Percentiles rank a stretch among this genome's conserved stretches.
These are phyloP conservation scores for Amphipoea lucens DNA, from an alignment of 2,888 invertebrate genomes.

Conservation along the genomic window DNA sequence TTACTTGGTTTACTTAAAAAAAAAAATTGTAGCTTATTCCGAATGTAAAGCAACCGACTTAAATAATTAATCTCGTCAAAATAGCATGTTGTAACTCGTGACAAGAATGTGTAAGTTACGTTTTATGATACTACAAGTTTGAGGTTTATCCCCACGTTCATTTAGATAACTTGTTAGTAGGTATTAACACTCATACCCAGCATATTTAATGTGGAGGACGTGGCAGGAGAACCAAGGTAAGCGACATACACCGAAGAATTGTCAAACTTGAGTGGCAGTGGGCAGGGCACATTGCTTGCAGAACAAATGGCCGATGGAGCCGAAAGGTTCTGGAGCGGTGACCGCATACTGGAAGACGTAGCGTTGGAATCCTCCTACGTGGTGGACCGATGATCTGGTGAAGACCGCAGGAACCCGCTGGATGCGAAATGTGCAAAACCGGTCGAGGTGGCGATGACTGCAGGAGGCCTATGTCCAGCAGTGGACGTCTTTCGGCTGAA, in stretches of 20 bases:
- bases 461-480: neutral
- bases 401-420: too few species aligned
- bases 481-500: neutral
- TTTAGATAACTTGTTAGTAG: neutral
- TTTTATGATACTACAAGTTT: constrained; percentile 12
- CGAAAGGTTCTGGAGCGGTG: neutral
- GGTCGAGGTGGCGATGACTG: neutral
- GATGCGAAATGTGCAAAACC: neutral
- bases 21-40: constrained; percentile 2
- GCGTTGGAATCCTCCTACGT: neutral
- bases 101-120: constrained; percentile 10
- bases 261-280: neutral
- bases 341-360: neutral
- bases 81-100: constrained; percentile 28
- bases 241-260: neutral
- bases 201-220: neutral
- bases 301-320: neutral
- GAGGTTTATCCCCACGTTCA: constrained; percentile 17
- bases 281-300: neutral
- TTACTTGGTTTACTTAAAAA: neutral
- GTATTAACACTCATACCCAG: neutral
- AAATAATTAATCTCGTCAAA: constrained; percentile 25
- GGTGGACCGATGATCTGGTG: neutral
- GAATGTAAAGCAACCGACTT: constrained; percentile 20
- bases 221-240: neutral